A percentile compares a stretch with the other conserved stretches of the same genome.
These are phyloP conservation scores for Lasioglossum lativentre DNA, from an alignment of 2,888 invertebrate genomes.

Conservation along the genomic window DNA sequence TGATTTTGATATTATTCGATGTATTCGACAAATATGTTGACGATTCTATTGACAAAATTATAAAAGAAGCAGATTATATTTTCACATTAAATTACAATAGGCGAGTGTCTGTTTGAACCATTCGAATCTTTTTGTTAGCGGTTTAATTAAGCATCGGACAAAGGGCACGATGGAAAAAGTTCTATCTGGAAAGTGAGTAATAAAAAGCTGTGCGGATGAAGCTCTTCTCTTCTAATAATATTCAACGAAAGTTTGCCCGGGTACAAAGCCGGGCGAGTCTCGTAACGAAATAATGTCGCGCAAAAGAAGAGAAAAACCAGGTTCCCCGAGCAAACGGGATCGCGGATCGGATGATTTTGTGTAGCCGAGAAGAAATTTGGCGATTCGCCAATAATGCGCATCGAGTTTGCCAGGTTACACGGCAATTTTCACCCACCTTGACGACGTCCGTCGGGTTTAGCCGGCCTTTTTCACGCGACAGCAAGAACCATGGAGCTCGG, in stretches of 20 bases:
- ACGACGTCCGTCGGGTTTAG: not conserved
- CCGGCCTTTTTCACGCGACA: not conserved
- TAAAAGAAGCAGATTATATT: not conserved
- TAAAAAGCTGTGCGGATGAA: not conserved
- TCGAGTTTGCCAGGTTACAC: slow-evolving; percentile 18
- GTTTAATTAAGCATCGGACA: not conserved
- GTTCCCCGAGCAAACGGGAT: not conserved
- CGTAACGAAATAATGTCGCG: not conserved
- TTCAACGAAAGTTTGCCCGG: not conserved
- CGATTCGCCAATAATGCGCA: slow-evolving; percentile 35
- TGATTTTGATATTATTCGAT: no score
- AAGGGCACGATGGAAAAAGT: not conserved
- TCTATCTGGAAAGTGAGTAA: not conserved
- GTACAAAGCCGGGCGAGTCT: not conserved
- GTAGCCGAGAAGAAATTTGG: slow-evolving; percentile 22
- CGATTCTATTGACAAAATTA: no score
- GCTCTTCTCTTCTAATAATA: not conserved
- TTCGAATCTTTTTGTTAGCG: not conserved
- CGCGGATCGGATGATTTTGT: not conserved
- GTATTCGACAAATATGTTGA: not conserved
- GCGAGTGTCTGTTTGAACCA: not conserved
- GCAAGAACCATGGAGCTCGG: not conserved
- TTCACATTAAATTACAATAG: not conserved
- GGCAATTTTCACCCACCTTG: slow-evolving; percentile 41
- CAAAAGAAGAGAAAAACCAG: not conserved